Conservation (phyloP, 1,140 invertebrate species). For the Plectrocnemia conspersa region DNA sequence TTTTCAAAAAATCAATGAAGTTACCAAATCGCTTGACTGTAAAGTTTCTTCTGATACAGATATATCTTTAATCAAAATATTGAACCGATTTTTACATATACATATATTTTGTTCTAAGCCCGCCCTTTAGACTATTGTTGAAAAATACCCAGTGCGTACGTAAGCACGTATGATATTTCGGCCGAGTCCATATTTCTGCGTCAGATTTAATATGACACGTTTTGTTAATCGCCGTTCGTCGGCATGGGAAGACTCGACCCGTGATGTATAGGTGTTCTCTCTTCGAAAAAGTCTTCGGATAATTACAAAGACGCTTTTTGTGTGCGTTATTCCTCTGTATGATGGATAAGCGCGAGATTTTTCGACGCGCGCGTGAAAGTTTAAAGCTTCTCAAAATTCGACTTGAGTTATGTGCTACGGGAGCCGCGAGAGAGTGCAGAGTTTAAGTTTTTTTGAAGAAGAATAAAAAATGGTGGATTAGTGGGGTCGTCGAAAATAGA, state of each 20-base stretch:
- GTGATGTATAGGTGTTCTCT: conserved; percentile 14
- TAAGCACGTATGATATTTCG: not conserved
- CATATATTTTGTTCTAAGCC: too few relatives aligned
- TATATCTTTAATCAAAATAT: too few relatives aligned
- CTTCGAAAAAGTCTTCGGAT: conserved; percentile 5
- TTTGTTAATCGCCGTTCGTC: conserved; percentile 29
- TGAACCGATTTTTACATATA: too few relatives aligned
- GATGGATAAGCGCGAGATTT: not conserved
- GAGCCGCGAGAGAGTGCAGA: too few relatives aligned
- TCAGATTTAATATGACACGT: conserved; percentile 33
- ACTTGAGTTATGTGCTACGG: too few relatives aligned
- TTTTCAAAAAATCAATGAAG: too few relatives aligned
- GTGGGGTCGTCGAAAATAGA: too few relatives aligned
- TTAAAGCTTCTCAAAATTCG: not conserved
- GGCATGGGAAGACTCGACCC: conserved; percentile 1
- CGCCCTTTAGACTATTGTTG: too few relatives aligned
- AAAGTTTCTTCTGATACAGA: too few relatives aligned
- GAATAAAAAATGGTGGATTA: too few relatives aligned
- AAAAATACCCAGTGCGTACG: not conserved
- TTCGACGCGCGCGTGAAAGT: not conserved
- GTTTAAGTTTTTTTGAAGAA: too few relatives aligned
- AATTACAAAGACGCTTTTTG: conserved; percentile 13
- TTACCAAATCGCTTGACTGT: too few relatives aligned
- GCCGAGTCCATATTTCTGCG: conserved; percentile 29
- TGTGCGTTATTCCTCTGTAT: not conserved